These are phyloP conservation scores for Ligdia adustata DNA, from an alignment of 2,888 invertebrate species.

Conservation along the genomic window DNA sequence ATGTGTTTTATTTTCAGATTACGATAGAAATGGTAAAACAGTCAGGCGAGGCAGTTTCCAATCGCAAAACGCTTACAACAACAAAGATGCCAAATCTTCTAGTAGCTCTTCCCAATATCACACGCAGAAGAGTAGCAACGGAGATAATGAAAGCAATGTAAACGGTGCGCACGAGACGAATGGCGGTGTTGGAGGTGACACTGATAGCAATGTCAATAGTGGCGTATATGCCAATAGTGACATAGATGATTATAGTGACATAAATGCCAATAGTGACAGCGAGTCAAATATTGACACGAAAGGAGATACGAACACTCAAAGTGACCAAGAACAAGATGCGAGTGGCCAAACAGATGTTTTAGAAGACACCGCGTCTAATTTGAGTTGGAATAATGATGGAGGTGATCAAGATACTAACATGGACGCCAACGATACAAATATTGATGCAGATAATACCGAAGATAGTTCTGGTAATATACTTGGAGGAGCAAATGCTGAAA, in stretches of 20 bases:
- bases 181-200: too few relatives aligned
- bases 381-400: background rate
- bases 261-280: background rate
- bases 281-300: background rate
- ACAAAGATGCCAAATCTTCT: background rate
- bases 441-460: background rate
- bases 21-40: background rate
- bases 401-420: background rate
- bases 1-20: background rate
- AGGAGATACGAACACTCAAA: too few relatives aligned
- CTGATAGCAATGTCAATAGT: background rate
- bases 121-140: too few relatives aligned
- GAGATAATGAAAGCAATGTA: background rate
- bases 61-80: background rate
- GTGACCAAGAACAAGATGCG: too few relatives aligned
- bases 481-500: background rate
- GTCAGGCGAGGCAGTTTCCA: background rate
- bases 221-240: background rate
- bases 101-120: background rate
- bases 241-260: too few relatives aligned
- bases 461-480: too few relatives aligned
- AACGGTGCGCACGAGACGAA: too few relatives aligned
- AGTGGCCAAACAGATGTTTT: too few relatives aligned
- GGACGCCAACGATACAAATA: background rate
- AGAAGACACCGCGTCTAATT: too few relatives aligned